phyloP scores from a whole-genome alignment of 2,113 vertebrate species.

The Mustelus asterias region DNA sequence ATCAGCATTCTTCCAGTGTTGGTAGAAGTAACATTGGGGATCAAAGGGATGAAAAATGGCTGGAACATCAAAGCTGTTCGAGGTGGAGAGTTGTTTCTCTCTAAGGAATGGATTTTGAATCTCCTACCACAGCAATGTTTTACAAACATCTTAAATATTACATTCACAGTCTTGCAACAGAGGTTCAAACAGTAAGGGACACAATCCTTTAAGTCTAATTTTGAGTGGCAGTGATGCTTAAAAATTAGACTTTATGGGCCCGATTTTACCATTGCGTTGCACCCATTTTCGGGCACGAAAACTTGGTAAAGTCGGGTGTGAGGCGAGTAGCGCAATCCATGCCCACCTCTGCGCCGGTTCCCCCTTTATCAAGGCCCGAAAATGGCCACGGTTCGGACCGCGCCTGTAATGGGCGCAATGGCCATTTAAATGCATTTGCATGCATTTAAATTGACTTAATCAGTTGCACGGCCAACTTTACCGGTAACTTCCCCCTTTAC shows the following conservation, averaged over 20 bases:
- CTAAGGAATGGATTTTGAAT: neutral
- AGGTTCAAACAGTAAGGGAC: neutral
- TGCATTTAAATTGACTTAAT: too few species aligned
- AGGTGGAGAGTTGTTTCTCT: neutral
- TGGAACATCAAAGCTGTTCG: neutral
- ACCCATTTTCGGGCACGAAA: too few species aligned
- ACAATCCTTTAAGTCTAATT: neutral
- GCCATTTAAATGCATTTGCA: too few species aligned
- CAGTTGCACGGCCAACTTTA: too few species aligned
- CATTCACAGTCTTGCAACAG: neutral
- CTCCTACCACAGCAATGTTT: neutral
- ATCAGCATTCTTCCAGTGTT: neutral
- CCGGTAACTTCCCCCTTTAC: too few species aligned
- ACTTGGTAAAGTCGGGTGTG: too few species aligned
- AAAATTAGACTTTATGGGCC: neutral
- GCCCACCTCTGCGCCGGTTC: too few species aligned
- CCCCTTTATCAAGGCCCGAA: too few species aligned
- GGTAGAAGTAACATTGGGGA: neutral
- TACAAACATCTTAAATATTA: neutral
- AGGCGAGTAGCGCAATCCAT: too few species aligned
- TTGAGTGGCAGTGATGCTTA: neutral
- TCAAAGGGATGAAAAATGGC: neutral
- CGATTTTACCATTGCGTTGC: too few species aligned
- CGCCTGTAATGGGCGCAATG: too few species aligned
- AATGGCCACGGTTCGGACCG: too few species aligned